These are phyloP conservation scores for Andrena bicolor DNA, from an alignment of 2,888 invertebrate genomes.

Conservation along the genomic window DNA sequence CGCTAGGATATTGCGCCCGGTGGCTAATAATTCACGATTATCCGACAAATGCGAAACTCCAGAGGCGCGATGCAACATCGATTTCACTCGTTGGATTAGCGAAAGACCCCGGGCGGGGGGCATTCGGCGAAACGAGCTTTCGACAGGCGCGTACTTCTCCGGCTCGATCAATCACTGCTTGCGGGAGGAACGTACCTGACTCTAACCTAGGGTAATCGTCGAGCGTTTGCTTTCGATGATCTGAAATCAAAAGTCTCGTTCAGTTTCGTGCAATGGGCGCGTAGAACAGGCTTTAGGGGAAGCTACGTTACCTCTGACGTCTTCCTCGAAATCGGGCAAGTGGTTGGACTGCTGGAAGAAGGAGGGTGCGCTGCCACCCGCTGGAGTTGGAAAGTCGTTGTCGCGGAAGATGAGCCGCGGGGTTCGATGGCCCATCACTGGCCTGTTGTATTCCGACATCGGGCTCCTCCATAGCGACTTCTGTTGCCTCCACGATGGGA, in stretches of 20 bases:
- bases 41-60: conserved; percentile 28
- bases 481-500: conserved; percentile 80
- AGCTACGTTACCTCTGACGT: conserved; percentile 79
- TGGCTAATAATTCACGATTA: conserved; percentile 57
- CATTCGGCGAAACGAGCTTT: conserved; percentile 42
- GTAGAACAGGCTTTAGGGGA: background rate
- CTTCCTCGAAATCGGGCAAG: conserved; percentile 81
- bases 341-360: conserved; percentile 83
- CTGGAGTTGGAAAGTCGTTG: conserved; percentile 79
- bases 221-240: conserved; percentile 82
- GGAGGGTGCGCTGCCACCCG: conserved; percentile 70
- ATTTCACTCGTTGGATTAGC: conserved; percentile 40
- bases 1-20: conserved; percentile 58
- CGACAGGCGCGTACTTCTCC: conserved; percentile 24
- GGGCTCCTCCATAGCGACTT: conserved; percentile 81
- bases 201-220: conserved; percentile 83
- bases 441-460: conserved; percentile 72
- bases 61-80: conserved; percentile 39
- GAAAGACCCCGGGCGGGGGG: conserved; percentile 38
- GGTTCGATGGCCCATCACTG: conserved; percentile 83
- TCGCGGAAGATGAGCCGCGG: conserved; percentile 83
- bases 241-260: conserved; percentile 70
- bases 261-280: background rate
- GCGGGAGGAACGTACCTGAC: conserved; percentile 78
- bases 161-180: background rate